phyloP scores from a whole-genome alignment of 2,888 invertebrate genomes.

The Malthinus flaveolus region DNA sequence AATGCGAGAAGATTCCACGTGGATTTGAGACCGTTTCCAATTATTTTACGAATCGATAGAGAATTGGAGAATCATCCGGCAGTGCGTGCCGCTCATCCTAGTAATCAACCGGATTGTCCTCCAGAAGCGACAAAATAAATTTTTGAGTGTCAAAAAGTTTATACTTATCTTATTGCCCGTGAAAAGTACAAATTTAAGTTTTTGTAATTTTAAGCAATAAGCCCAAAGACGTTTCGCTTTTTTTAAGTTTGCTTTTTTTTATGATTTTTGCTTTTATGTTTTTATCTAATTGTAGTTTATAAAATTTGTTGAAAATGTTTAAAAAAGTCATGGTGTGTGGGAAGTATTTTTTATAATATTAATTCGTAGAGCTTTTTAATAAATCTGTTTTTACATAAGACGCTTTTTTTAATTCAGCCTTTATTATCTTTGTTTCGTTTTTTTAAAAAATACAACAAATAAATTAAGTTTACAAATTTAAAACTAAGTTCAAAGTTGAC shows the following conservation, averaged over 20 bases:
- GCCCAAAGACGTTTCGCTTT: not conserved
- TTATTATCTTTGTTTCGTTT: slow-evolving; percentile 18
- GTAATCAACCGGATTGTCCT: slow-evolving; percentile 93
- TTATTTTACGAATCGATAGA: slow-evolving; percentile 83
- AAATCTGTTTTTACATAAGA: slow-evolving; percentile 28
- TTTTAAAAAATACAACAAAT: slow-evolving; percentile 15
- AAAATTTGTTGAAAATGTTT: slow-evolving; percentile 22
- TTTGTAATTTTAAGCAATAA: not conserved
- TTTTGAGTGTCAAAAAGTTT: slow-evolving; percentile 3
- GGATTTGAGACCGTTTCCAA: slow-evolving; percentile 86
- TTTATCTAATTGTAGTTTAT: slow-evolving; percentile 20
- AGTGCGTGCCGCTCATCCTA: slow-evolving; percentile 89
- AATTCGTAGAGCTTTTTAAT: slow-evolving; percentile 25
- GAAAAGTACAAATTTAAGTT: not conserved
- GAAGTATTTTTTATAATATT: slow-evolving; percentile 28
- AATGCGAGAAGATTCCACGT: slow-evolving; percentile 94
- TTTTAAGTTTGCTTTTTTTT: slow-evolving; percentile 2
- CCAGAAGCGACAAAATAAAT: slow-evolving; percentile 79
- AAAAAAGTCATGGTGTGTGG: slow-evolving; percentile 19
- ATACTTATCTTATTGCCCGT: not conserved
- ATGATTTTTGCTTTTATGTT: slow-evolving; percentile 21
- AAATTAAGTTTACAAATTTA: slow-evolving; percentile 24
- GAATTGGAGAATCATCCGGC: slow-evolving; percentile 87
- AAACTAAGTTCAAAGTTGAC: slow-evolving; percentile 23
- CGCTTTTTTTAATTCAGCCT: slow-evolving; percentile 24